A percentile compares a stretch with the other conserved stretches of the same genome.
phyloP scores from a whole-genome alignment of 2,113 vertebrate species.

The Rhizomys pruinosus region DNA sequence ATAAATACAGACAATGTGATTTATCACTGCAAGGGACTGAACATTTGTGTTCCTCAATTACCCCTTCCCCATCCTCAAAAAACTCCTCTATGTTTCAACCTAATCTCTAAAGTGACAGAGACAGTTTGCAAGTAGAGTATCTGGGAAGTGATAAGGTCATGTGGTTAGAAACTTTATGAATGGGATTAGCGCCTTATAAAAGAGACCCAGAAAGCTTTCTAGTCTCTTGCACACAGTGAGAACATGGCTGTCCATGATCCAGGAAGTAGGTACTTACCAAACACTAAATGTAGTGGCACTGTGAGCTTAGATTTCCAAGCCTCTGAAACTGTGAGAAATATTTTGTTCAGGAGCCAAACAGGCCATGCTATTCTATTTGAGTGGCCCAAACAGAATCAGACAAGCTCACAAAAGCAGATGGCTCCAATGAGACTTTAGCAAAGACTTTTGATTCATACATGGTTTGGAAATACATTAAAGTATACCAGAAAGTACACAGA shows the following conservation, averaged over 20 bases:
- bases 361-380: neutral
- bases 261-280: neutral
- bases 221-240: neutral
- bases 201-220: neutral
- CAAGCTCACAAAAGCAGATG: neutral
- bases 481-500: neutral
- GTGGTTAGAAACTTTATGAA: neutral
- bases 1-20: neutral
- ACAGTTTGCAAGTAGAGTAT: neutral
- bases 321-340: neutral
- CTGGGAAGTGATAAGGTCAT: neutral
- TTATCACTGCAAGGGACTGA: neutral
- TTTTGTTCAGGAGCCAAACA: neutral
- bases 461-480: conserved; percentile 12
- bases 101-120: neutral
- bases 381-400: neutral
- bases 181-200: neutral
- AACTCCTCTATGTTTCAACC: neutral
- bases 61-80: neutral
- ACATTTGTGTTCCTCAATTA: no score
- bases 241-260: neutral
- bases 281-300: neutral
- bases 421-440: conserved; percentile 16
- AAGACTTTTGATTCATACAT: neutral
- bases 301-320: neutral